Conservation (phyloP, 2,113 vertebrate genomes). For the Ochotona princeps region DNA sequence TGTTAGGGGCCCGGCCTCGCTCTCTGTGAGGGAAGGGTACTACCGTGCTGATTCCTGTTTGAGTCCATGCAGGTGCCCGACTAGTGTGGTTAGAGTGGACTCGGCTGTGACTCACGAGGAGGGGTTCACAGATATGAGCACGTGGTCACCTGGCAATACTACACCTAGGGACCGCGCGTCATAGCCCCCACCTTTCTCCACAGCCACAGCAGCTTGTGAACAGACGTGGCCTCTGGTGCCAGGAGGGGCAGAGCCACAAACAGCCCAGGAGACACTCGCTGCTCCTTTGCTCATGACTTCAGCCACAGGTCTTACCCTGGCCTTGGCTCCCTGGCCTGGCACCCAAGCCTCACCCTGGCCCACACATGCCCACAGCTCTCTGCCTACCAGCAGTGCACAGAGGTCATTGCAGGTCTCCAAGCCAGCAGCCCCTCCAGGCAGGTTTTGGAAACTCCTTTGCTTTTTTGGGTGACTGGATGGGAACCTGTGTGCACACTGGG, state of each 20-base stretch:
- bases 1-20: not conserved
- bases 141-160: fast-evolving
- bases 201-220: not conserved
- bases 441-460: conserved; percentile 80
- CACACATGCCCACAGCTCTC: not conserved
- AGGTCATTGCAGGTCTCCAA: conserved; percentile 68
- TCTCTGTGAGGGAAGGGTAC: not conserved
- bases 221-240: not conserved
- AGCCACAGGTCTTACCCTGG: not conserved
- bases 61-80: not conserved
- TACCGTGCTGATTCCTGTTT: not conserved
- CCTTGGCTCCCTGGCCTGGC: not conserved
- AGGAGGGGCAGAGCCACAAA: not conserved
- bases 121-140: not conserved
- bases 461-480: conserved; percentile 82
- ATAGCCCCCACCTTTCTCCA: not conserved
- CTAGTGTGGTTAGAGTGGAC: not conserved
- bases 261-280: conserved; percentile 24
- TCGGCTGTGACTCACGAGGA: not conserved
- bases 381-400: not conserved
- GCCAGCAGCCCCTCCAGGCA: conserved; percentile 59
- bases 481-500: conserved; percentile 79
- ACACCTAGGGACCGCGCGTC: too few species aligned
- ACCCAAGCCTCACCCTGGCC: not conserved
- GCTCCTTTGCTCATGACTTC: conserved; percentile 18